Conservation (phyloP, 2,113 vertebrate species). For the Cebidichthys violaceus region DNA sequence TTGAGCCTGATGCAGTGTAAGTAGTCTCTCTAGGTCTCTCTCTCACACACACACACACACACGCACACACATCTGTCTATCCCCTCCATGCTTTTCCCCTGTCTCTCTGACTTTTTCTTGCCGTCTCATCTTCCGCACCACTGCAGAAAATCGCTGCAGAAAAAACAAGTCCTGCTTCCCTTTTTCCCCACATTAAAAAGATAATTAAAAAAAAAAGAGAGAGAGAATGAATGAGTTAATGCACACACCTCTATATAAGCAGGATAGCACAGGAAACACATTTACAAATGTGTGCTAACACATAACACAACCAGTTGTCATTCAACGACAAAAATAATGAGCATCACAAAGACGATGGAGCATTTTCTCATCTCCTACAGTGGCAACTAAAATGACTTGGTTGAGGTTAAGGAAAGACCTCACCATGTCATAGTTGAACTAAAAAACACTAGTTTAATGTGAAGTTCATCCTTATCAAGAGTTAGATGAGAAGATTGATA, state of each 20-base stretch:
- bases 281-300: background rate
- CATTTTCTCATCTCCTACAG: background rate
- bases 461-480: background rate
- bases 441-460: too few species aligned
- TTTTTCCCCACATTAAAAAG: constrained; percentile 1
- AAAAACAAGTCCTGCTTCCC: constrained; percentile 15
- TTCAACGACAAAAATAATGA: background rate
- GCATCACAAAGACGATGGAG: background rate
- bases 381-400: background rate
- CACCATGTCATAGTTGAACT: background rate
- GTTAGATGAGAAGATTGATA: background rate
- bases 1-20: constrained; percentile 69
- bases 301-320: background rate
- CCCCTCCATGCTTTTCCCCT: constrained; percentile 1
- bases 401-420: background rate
- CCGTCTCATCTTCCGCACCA: constrained; percentile 11
- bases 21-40: constrained; percentile 60
- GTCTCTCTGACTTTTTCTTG: constrained; percentile 23
- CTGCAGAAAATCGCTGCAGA: background rate
- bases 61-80: constrained; percentile 19
- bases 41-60: constrained; percentile 26
- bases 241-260: background rate
- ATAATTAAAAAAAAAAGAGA: background rate
- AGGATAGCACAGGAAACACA: background rate
- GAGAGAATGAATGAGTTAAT: background rate